These are phyloP conservation scores for Ibidorhyncha struthersii DNA, from an alignment of 2,113 vertebrate species.

Conservation along the genomic window DNA sequence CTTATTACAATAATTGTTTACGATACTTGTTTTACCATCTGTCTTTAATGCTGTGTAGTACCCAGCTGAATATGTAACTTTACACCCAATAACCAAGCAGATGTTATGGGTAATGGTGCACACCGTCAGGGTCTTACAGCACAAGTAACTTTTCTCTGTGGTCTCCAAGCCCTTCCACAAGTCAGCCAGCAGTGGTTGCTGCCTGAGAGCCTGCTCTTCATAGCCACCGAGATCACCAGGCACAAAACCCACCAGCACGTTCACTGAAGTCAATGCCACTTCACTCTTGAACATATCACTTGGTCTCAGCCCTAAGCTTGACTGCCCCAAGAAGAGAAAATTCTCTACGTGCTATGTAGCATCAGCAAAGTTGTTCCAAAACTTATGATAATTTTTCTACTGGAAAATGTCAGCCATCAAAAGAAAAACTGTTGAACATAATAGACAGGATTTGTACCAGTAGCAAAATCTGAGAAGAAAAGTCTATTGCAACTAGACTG, in stretches of 20 bases:
- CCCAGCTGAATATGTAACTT: constrained; percentile 64
- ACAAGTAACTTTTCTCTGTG: background rate
- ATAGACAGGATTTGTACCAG: background rate
- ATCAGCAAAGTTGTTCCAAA: background rate
- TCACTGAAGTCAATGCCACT: background rate
- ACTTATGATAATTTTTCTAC: background rate
- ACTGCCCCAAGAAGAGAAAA: background rate
- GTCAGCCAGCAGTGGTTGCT: background rate
- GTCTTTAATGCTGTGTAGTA: constrained; percentile 60
- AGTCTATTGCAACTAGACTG: background rate
- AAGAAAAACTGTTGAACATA: background rate
- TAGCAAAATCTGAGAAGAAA: background rate
- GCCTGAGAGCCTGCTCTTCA: background rate
- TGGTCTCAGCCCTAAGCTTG: background rate
- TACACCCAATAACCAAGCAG: constrained; percentile 59
- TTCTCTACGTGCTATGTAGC: background rate
- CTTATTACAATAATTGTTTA: constrained; percentile 74
- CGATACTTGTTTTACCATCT: constrained; percentile 72
- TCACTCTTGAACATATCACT: background rate
- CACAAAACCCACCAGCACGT: background rate
- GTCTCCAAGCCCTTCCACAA: background rate
- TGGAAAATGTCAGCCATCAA: background rate
- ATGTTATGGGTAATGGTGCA: constrained; percentile 31
- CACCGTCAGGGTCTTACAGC: background rate
- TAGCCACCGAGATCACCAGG: background rate